These are phyloP conservation scores for Glaucomys volans DNA, from an alignment of 2,113 vertebrate species.

Conservation along the genomic window DNA sequence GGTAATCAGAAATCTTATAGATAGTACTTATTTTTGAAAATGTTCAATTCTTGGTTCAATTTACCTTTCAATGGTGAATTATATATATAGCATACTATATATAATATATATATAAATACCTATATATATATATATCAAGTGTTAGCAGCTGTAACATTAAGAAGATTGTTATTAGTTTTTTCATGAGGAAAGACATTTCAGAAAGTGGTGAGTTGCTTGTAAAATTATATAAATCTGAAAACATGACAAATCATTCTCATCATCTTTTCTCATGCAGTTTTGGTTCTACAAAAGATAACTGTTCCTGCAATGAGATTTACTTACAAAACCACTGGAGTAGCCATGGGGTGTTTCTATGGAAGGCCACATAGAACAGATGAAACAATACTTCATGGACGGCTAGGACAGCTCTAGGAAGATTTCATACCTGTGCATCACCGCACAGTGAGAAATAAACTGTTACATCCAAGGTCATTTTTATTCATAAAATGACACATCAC, in stretches of 20 bases:
- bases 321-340: slow-evolving; percentile 25
- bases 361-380: not conserved
- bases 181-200: slow-evolving; percentile 36
- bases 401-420: not conserved
- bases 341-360: not conserved
- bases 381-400: not conserved
- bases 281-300: slow-evolving; percentile 35
- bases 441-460: not conserved
- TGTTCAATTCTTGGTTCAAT: not conserved
- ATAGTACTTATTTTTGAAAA: not conserved
- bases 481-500: slow-evolving; percentile 55
- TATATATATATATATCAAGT: not conserved
- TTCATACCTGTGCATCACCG: not conserved
- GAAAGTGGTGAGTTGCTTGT: slow-evolving; percentile 29
- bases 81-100: not conserved
- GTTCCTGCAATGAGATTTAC: slow-evolving; percentile 2
- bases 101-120: not conserved
- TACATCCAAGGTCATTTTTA: slow-evolving; percentile 37
- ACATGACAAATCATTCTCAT: not conserved
- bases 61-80: slow-evolving; percentile 35
- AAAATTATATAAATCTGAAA: slow-evolving; percentile 40
- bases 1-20: not conserved
- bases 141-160: slow-evolving; percentile 49
- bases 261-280: not conserved
- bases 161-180: slow-evolving; percentile 16